Percentiles rank a stretch among this genome's conserved stretches.
phyloP scores from a whole-genome alignment of 2,113 vertebrate species.

The Psophia crepitans region DNA sequence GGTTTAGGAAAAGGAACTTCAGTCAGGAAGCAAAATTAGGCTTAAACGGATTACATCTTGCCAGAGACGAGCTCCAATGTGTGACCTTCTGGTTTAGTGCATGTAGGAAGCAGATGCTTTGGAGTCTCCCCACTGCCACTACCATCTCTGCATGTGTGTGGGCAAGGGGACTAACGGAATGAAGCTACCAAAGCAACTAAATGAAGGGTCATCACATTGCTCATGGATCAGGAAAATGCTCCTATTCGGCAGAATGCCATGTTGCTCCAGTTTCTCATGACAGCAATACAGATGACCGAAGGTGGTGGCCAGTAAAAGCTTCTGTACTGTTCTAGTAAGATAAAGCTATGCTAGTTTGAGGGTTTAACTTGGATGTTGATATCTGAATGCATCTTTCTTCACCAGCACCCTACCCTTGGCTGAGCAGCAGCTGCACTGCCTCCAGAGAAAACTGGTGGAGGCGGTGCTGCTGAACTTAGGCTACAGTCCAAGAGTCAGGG shows the following conservation, averaged over 20 bases:
- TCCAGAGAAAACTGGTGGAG: background rate
- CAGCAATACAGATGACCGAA: accelerated
- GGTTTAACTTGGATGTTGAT: background rate
- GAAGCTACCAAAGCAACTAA: background rate
- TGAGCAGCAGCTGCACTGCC: background rate
- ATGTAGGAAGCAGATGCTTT: background rate
- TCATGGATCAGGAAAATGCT: background rate
- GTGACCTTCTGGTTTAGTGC: background rate
- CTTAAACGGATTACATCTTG: background rate
- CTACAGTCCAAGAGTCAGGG: background rate
- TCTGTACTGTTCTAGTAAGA: background rate
- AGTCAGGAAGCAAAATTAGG: background rate
- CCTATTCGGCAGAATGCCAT: background rate
- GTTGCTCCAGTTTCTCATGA: background rate
- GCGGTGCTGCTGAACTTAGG: background rate
- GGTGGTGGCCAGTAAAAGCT: background rate
- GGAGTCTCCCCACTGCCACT: background rate
- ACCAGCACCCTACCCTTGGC: background rate
- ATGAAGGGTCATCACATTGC: background rate
- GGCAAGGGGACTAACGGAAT: background rate
- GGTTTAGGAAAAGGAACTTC: background rate
- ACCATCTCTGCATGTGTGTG: accelerated
- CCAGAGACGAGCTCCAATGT: background rate
- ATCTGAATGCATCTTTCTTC: background rate
- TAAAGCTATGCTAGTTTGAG: background rate